phyloP scores from a whole-genome alignment of 2,888 invertebrate genomes.

The Drosophila quinaria region DNA sequence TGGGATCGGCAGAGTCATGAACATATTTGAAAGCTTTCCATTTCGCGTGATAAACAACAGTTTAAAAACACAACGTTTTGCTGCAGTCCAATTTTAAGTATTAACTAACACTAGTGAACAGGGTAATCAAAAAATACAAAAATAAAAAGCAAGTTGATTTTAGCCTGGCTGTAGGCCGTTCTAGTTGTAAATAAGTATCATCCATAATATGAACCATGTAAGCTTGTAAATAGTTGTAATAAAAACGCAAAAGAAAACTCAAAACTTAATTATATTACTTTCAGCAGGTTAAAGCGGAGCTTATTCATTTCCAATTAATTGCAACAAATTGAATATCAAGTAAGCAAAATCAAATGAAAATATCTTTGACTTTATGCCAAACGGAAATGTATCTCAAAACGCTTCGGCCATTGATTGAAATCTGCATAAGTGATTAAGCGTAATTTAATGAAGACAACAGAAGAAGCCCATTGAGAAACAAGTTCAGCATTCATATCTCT shows the following conservation, averaged over 20 bases:
- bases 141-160: slow-evolving; percentile 28
- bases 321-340: slow-evolving; percentile 65
- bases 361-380: slow-evolving; percentile 52
- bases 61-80: slow-evolving; percentile 59
- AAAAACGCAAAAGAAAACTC: slow-evolving; percentile 41
- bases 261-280: background rate
- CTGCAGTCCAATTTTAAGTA: slow-evolving; percentile 73
- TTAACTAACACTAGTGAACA: slow-evolving; percentile 63
- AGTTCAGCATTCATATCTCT: slow-evolving; percentile 28
- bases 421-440: slow-evolving; percentile 79
- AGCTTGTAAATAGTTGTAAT: slow-evolving; percentile 75
- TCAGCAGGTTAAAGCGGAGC: background rate
- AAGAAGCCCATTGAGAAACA: slow-evolving; percentile 30
- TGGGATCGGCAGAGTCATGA: slow-evolving; percentile 68
- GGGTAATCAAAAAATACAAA: slow-evolving; percentile 12
- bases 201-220: slow-evolving; percentile 49
- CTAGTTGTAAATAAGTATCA: slow-evolving; percentile 66
- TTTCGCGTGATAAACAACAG: slow-evolving; percentile 82
- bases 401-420: slow-evolving; percentile 66
- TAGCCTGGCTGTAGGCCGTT: slow-evolving; percentile 58
- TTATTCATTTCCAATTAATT: slow-evolving; percentile 55
- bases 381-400: slow-evolving; percentile 71
- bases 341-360: slow-evolving; percentile 30
- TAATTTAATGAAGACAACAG: slow-evolving; percentile 74
- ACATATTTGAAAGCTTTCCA: slow-evolving; percentile 82